Evolutionary conservation across 2,888 invertebrate species (phyloP).

Genomic region (Mellilla xanthometata): DNA sequence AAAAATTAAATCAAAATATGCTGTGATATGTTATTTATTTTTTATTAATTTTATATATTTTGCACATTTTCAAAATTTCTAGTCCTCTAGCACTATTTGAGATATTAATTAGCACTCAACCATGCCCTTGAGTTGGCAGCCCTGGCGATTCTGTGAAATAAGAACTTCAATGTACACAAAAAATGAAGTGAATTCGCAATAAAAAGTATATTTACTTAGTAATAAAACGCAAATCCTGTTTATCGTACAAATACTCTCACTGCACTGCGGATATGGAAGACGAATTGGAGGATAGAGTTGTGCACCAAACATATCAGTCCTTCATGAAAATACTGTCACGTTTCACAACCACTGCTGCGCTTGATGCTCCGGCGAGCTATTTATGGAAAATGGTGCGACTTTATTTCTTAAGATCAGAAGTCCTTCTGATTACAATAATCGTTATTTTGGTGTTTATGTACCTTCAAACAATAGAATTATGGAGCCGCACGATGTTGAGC

Average conservation of each 20-base stretch:
- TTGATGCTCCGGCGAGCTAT: constrained; percentile 89
- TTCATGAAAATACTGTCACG: constrained; percentile 93
- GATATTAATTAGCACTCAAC: too few species aligned
- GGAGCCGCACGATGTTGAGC: constrained; percentile 89
- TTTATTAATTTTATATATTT: too few species aligned
- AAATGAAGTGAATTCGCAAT: constrained; percentile 9
- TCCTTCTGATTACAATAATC: constrained; percentile 87
- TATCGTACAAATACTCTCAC: constrained; percentile 22
- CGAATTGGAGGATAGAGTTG: constrained; percentile 93
- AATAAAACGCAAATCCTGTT: constrained; percentile 9
- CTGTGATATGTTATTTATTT: too few species aligned
- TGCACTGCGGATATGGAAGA: constrained; percentile 91
- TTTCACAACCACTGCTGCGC: constrained; percentile 89
- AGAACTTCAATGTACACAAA: neutral
- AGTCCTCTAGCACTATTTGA: too few species aligned
- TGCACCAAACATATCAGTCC: constrained; percentile 93
- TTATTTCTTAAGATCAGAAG: constrained; percentile 91
- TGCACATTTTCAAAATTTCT: too few species aligned
- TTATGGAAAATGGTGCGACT: constrained; percentile 90
- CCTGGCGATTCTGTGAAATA: too few species aligned
- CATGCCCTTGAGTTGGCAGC: too few species aligned
- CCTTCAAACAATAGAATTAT: constrained; percentile 91
- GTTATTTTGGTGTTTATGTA: constrained; percentile 89
- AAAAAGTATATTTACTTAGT: constrained; percentile 9
- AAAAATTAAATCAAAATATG: too few species aligned